Evolutionary conservation across 2,113 vertebrate species (phyloP).

Genomic region (Calyptomena viridis): DNA sequence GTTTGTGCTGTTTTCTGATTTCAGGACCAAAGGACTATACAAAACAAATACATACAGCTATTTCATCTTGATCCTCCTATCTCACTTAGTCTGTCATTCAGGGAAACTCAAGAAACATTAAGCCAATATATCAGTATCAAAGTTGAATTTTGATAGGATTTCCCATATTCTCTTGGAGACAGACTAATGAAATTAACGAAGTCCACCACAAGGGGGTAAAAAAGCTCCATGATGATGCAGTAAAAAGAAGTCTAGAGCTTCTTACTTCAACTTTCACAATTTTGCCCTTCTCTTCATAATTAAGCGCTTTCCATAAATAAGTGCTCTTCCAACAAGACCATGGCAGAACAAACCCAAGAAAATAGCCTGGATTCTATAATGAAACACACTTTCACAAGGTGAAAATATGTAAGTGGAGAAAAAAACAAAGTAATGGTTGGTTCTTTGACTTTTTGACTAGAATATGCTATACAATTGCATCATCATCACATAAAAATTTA

Average conservation of each 20-base stretch:
- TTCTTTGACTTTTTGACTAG: neutral
- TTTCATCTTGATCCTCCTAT: neutral
- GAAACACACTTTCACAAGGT: neutral
- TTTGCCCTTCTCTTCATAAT: neutral
- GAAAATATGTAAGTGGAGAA: neutral
- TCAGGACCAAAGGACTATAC: neutral
- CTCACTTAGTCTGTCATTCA: neutral
- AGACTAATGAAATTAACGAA: neutral
- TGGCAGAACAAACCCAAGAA: neutral
- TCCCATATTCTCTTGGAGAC: neutral
- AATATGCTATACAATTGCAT: neutral
- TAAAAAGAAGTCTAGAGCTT: neutral
- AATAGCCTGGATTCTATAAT: neutral
- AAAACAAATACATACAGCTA: neutral
- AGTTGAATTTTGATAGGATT: neutral
- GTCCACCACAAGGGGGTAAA: neutral
- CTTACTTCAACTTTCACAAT: neutral
- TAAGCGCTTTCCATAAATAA: neutral
- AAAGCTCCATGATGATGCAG: neutral
- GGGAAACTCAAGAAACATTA: neutral
- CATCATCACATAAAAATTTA: neutral
- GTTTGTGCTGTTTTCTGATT: neutral
- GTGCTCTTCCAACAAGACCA: neutral
- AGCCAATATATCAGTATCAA: neutral
- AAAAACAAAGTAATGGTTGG: neutral